phyloP scores from a whole-genome alignment of 2,797 vertebrate genomes.

The Ctenopoma kingsleyae region DNA sequence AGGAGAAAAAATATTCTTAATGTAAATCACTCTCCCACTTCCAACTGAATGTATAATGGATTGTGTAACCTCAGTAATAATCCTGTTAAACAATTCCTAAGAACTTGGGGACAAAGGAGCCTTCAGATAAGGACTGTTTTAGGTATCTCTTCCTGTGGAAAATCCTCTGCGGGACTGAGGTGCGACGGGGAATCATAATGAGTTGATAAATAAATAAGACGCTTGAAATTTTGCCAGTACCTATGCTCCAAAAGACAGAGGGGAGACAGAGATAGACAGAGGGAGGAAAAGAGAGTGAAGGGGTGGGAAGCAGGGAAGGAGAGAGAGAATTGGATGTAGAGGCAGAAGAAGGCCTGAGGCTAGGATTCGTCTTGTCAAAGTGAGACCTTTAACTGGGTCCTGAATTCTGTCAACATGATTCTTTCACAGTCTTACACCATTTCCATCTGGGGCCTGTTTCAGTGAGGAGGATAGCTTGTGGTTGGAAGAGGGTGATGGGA shows the following conservation, averaged over 20 bases:
- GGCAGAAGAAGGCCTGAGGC: conserved; percentile 71
- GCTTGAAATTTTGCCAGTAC: conserved; percentile 70
- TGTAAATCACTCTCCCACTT: conserved; percentile 66
- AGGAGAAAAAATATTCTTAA: conserved; percentile 53
- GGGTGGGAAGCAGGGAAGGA: conserved; percentile 39
- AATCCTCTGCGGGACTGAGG: conserved; percentile 59
- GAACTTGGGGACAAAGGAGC: conserved; percentile 71
- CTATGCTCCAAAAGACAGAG: conserved; percentile 56
- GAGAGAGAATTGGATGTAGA: conserved; percentile 57
- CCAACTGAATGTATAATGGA: conserved; percentile 65
- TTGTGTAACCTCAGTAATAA: conserved; percentile 72
- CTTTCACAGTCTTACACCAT: conserved; percentile 74
- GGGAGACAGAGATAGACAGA: conserved; percentile 26
- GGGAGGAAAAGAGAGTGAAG: background rate
- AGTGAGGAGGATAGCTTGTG: conserved; percentile 48
- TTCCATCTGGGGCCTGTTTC: conserved; percentile 69
- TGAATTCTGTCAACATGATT: conserved; percentile 80
- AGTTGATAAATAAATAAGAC: conserved; percentile 81
- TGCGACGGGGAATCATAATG: conserved; percentile 71
- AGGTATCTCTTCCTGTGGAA: conserved; percentile 60
- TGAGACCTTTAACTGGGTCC: conserved; percentile 81
- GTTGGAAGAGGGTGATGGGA: conserved; percentile 52
- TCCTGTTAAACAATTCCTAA: conserved; percentile 75
- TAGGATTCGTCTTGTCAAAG: conserved; percentile 82
- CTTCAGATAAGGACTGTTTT: conserved; percentile 72